Base-by-base conservation (phyloP, 1,140 invertebrate genomes). In the Nasonia vitripennis region DNA sequence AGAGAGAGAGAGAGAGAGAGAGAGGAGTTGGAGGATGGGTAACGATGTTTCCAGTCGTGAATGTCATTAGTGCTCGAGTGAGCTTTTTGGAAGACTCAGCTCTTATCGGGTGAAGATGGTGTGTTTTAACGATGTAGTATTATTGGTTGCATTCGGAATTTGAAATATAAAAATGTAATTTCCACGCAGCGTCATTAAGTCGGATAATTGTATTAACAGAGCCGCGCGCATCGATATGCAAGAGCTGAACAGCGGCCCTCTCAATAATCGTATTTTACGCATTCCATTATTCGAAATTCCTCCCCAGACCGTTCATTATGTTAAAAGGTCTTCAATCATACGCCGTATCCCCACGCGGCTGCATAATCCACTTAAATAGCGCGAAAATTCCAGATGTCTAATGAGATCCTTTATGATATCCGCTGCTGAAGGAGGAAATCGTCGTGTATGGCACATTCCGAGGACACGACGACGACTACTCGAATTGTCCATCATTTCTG, bases 281-380 rank as follows among this genome's bases (percentile, higher is more conserved):
- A 67, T 67, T 67, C 62, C 4, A 67, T 67, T 67, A 67, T 70
- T 51, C 48, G 48, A 10, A 51, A 51, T 51, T 45, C 41, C 41
- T 45, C 41, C 41, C 10, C 41, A 41, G 41, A 41, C 7, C 41
- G 41, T 67, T 68, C 17, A 23, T 70, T 27, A 27, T 17, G 27
- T 70, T 70, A 70, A 71, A 34, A 71, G 70, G 6, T 34, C 10
- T 31, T 71, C 70, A 71, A 71, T 71, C 27, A n/a, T 71, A 31
- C 10, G 2, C 27, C 23, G 4, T 10, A 45, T 9, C 9, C 9
- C 20, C 34, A 37, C 27, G 17, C 55, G 2, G 27, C 4, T 31
- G 27, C 17, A 31, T 71, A 71, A 71, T 31, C 31, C 10, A 31
- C 31, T 71, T 31, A 71, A 71, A 71, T 71, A 12, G 70, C 4